Evolutionary conservation across 2,888 invertebrate genomes (phyloP), one percentile per base, ranked within the genome.

Genomic region (Trissoscelio sp.): DNA sequence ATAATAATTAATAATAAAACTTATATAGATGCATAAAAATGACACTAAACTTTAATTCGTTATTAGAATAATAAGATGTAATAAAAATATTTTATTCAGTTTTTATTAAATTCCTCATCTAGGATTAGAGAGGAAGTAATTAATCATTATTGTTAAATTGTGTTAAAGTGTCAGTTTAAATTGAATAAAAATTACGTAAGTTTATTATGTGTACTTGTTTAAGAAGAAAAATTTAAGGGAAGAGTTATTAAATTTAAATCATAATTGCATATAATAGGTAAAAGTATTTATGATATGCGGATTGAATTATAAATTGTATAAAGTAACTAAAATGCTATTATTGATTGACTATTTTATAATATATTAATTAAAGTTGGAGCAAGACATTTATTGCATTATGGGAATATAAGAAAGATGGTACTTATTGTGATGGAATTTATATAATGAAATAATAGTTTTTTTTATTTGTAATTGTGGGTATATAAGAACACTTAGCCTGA

Each of bases 271-370:
- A 34, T 37, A 37, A 37, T 37, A 37, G 3, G 37, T 37, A 37
- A 37, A 37, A 37, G 42, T 42, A 14, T 14, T 3, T 42, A 42
- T 42, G 14, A 42, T 42, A 42, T 12, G 42, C 16, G 14, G 12
- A 42, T 42, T 42, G 42, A 42, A 12, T 42, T 42, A 14, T 42
- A 42, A 42, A 42, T 42, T 42, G 12, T 6, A 42, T 42, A 14
- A 42, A 42, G 3, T 12, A 42, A 14, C 12, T 42, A 6, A 42
- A 42, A 42, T 12, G 42, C 9, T 42, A 14, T 9, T 34, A 7
- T 42, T 14, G 16, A 42, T 42, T 42, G 42, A 42, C 12, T 14
- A 42, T 14, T 42, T 42, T 14, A 7, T 42, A 42, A 42, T 14
- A 12, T 42, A 14, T 42, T 12, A 42, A 42, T 42, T 42, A 42